Base-by-base conservation (phyloP, 1,140 invertebrate species). In the Nylanderia fulva region DNA sequence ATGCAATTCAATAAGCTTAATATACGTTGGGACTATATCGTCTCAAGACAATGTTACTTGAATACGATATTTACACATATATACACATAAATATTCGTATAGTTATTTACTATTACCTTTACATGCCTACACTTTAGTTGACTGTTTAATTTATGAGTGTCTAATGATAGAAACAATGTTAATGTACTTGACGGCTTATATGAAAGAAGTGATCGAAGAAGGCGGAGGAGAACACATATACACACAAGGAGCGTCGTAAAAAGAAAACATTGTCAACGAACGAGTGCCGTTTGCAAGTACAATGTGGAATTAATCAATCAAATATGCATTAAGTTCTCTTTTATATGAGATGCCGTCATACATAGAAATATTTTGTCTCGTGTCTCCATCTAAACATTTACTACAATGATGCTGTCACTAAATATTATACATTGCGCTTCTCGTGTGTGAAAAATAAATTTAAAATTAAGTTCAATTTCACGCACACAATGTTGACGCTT, bases 261-360 rank as follows among this genome's bases (percentile, higher is more conserved):
- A 72, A 72, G 11, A 13, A 72, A 5, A 5, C 24, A 29, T n/a
- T n/a, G 45, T 71, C 45, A 72, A 3, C 13, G 18, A 29, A 29
- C 24, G 27, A 71, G 52, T 6, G n/a, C 13, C 11, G 66, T 54
- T n/a, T 72, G n/a, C 69, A 54, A 72, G 48, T 33, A 54, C 48
- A 72, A 54, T 54, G 29, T 72, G 1, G 27, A 21, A 72, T 71
- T 29, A 71, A 72, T 72, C 29, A 33, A 36, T 72, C 48, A 11
- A 13, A 72, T 11, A 21, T 66, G 21, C 60, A 36, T 42, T 42
- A 66, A 66, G 36, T 36, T 66, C 36, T 13, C 21, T 66, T 66
- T 66, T 21, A 42, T 7, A 7, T 68, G 39, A 42, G 21, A 27
- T 45, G 13, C 2, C 21, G 13, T 1, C 6, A 27, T 36, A 68